Base-by-base conservation (phyloP, 2,797 vertebrate species). In the Meriones psammophilus region DNA sequence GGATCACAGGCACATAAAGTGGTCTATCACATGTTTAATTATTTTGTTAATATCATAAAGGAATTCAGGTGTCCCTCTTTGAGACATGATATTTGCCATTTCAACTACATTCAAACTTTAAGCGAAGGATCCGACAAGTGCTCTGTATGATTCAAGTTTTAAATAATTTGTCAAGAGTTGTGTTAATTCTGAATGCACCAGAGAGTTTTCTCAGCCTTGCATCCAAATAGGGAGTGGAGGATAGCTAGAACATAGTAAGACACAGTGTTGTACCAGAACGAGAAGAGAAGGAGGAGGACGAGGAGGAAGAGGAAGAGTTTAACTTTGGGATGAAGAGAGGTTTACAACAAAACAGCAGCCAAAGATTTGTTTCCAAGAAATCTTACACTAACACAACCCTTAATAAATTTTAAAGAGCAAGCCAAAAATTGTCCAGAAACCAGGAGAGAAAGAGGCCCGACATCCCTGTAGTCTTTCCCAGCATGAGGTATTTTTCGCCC, bases 81-180 rank as follows among this genome's bases (percentile, higher is more conserved):
- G n/a, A 20, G 62, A 79, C 22, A 93, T 13, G 33, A 62, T 26
- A 92, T 85, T 92, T 56, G 39, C 28, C 18, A 60, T 88, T 81
- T 50, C 42, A 95, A 73, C 46, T 89, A 79, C 42, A 78, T 78
- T 90, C 15, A 62, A 77, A 73, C 50, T 91, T 10, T 85, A 88
- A 89, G 2, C 94, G 77, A 78, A 96, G 90, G 73, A 71, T 20
- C 4, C 5, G 68, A 28, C 12, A 92, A 66, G 20, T 93, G 56
- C 33, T 20, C 46, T 89, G n/a, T 30, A 68, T 54, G 85, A 92
- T 60, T 78, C 50, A 64, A 15, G 8, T 78, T 96, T 76, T 88
- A 93, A 94, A 60, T 71, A 77, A 78, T 87, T 84, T 88, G 89
- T 81, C 64, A 94, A 93, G 95, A 66, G 58, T 69, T 95, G 89